phyloP scores from a whole-genome alignment of 2,888 invertebrate species.

The Deilephila porcellus region DNA sequence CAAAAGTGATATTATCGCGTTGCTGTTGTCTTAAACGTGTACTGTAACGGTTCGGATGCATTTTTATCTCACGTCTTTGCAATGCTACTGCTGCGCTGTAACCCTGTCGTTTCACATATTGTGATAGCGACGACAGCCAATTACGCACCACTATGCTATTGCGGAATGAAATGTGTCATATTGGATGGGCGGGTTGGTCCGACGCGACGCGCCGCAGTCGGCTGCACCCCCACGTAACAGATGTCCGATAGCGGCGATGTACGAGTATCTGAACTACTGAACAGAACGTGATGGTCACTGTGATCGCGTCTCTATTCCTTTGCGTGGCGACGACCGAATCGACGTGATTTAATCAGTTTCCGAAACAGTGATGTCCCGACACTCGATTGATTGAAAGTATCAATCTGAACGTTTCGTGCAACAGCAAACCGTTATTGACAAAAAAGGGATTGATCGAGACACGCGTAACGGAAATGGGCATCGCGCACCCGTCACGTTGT shows the following conservation, averaged over 20 bases:
- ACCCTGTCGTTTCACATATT: neutral
- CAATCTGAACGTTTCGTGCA: conserved; percentile 79
- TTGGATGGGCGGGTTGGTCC: neutral
- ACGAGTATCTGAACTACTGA: conserved; percentile 62
- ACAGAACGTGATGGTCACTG: conserved; percentile 73
- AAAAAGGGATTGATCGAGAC: conserved; percentile 80
- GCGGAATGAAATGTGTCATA: conserved; percentile 12
- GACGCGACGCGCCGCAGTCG: conserved; percentile 1
- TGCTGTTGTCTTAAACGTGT: conserved; percentile 16
- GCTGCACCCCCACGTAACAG: conserved; percentile 51
- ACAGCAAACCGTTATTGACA: conserved; percentile 78
- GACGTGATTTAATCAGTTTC: conserved; percentile 82
- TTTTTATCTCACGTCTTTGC: neutral
- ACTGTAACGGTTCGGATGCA: conserved; percentile 15
- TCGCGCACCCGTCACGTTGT: conserved; percentile 73
- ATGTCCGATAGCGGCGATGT: conserved; percentile 56
- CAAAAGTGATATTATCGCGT: conserved; percentile 26
- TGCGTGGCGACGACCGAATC: conserved; percentile 61
- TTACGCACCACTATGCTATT: neutral
- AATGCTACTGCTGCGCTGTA: neutral
- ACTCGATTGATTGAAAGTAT: conserved; percentile 79
- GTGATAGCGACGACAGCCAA: neutral
- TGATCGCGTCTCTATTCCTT: conserved; percentile 69
- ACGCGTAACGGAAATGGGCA: conserved; percentile 80
- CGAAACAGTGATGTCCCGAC: conserved; percentile 72